Base-by-base conservation (phyloP, 2,888 invertebrate genomes). In the Chymomyza caudatula region DNA sequence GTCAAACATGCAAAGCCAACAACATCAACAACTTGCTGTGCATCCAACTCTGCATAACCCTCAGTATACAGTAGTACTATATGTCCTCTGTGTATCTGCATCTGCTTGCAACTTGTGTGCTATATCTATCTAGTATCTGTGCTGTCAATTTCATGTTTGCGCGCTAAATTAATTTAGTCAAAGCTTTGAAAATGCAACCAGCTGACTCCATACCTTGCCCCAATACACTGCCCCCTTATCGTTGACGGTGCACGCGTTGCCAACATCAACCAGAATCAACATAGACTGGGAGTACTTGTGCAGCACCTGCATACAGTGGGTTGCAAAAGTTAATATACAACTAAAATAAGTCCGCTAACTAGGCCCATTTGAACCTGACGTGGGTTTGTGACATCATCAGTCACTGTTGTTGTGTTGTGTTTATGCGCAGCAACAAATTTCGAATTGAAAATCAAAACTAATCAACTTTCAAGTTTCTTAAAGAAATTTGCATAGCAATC, bases 111-210 rank as follows among this genome's bases (percentile, higher is more conserved):
- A 11, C 19, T 61, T 19, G 42, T 25, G 42, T 42, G 17, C 42
- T 47, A 52, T 29, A 60, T 19, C 44, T 53, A 17, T 59, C 44
- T 57, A 63, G 42, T 25, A 51, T 52, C 58, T 60, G 55, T 61
- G 57, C 71, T 74, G 76, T 71, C 86, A 74, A 74, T 84, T 85
- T 69, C 65, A 69, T 83, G 80, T 83, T 79, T 78, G 80, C 70
- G 70, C 73, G 83, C 73, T 74, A 78, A 84, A 86, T 84, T 85
- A 83, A 84, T 84, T 84, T 86, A 85, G 85, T 79, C 76, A 76
- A 72, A 70, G 80, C 81, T 76, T 77, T 71, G 72, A 71, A 72
- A 62, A 53, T 71, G 58, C 58, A 67, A 70, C 53, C 25, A 25
- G 53, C 25, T 53, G 23, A 22, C 29, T 4, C 15, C 5, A 2